Evolutionary conservation across 2,113 vertebrate genomes (phyloP).

Genomic region (Vombatus ursinus): DNA sequence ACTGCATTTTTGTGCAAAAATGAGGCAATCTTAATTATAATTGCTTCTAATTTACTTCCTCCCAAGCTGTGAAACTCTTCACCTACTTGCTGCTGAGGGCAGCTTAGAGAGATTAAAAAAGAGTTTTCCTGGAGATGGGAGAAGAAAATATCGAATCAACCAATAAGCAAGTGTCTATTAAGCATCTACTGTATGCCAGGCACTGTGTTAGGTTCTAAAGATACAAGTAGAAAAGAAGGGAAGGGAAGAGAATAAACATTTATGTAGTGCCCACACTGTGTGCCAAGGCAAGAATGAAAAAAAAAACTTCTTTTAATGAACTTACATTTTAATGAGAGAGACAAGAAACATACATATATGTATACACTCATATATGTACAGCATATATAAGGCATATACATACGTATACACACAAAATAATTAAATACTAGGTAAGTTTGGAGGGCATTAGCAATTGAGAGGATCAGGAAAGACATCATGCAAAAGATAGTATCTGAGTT

Average conservation of each 20-base stretch:
- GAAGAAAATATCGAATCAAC: background rate
- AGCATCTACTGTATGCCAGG: background rate
- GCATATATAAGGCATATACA: background rate
- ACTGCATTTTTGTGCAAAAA: background rate
- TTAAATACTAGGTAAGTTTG: background rate
- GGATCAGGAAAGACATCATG: background rate
- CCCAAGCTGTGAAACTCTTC: background rate
- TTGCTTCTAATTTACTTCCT: background rate
- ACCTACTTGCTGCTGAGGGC: background rate
- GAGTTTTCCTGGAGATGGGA: background rate
- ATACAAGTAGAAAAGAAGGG: background rate
- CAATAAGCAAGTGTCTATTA: background rate
- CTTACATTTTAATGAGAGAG: background rate
- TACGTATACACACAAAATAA: background rate
- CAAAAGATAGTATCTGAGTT: background rate
- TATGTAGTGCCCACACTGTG: background rate
- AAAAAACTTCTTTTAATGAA: background rate
- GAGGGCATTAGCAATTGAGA: background rate
- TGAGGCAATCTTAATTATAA: background rate
- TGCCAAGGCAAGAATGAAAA: background rate
- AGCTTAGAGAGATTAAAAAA: background rate
- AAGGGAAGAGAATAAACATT: background rate
- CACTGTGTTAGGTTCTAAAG: background rate
- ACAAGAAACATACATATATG: background rate
- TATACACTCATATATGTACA: background rate